Conservation (phyloP, 2,797 vertebrate genomes). For the Adrianichthys oophorus region DNA sequence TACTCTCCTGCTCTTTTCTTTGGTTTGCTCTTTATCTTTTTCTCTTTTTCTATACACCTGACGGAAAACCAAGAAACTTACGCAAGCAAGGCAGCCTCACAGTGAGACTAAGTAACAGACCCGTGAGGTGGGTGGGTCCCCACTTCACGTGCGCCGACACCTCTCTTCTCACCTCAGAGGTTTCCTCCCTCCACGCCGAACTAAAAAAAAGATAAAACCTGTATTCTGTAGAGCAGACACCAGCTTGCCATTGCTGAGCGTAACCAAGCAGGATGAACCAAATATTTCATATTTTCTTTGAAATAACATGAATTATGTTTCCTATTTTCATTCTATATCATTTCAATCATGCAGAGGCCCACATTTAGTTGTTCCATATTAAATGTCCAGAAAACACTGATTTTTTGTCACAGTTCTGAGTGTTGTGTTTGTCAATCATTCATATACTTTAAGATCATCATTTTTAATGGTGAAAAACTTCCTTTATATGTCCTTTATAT, state of each 20-base stretch:
- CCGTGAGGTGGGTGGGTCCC: conserved; percentile 64
- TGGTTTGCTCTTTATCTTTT: background rate
- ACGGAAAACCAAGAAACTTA: conserved; percentile 52
- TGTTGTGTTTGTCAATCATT: too few relatives aligned
- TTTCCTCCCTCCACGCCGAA: conserved; percentile 28
- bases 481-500: background rate
- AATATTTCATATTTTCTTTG: conserved; percentile 1
- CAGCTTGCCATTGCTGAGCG: conserved; percentile 30
- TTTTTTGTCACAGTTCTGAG: too few relatives aligned
- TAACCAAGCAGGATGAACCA: conserved; percentile 1
- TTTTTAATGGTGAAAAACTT: background rate
- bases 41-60: conserved; percentile 22
- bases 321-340: conserved; percentile 9
- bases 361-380: too few relatives aligned
- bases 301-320: background rate
- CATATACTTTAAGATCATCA: too few relatives aligned
- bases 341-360: too few relatives aligned
- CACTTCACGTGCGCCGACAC: conserved; percentile 44
- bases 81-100: conserved; percentile 65
- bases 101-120: conserved; percentile 61
- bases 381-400: too few relatives aligned
- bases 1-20: background rate
- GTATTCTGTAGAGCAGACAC: conserved; percentile 62
- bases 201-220: conserved; percentile 30
- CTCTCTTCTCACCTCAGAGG: conserved; percentile 35